A percentile compares a stretch with the other conserved stretches of the same genome.
Evolutionary conservation across 2,888 invertebrate genomes (phyloP).

Genomic region (Hirtodrosophila duncani): DNA sequence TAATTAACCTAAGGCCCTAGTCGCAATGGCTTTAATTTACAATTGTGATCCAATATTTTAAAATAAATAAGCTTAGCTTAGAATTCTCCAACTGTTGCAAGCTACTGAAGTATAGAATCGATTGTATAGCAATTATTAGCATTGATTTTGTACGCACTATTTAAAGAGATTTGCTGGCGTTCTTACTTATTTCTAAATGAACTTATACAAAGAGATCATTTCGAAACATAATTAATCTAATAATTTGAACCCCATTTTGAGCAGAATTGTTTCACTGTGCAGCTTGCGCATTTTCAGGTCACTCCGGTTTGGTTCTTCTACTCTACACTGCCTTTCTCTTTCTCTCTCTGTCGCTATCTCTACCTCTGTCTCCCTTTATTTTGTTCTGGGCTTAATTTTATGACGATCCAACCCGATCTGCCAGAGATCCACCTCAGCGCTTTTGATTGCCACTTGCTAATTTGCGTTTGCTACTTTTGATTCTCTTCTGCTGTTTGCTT

Average conservation of each 20-base stretch:
- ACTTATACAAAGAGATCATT: too few relatives aligned
- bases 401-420: constrained; percentile 11
- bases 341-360: background rate
- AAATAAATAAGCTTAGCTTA: too few relatives aligned
- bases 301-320: constrained; percentile 29
- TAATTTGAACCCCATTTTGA: background rate
- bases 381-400: constrained; percentile 3
- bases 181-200: too few relatives aligned
- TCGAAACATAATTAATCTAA: too few relatives aligned
- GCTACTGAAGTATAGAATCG: too few relatives aligned
- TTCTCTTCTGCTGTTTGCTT: constrained; percentile 1
- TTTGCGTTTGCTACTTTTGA: constrained; percentile 23
- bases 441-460: constrained; percentile 42
- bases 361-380: background rate
- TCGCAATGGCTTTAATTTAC: too few relatives aligned
- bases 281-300: background rate
- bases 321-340: constrained; percentile 30
- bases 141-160: too few relatives aligned
- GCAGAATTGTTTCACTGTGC: constrained; percentile 34
- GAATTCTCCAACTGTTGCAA: too few relatives aligned
- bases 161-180: too few relatives aligned
- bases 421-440: constrained; percentile 9
- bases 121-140: too few relatives aligned
- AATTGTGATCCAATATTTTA: too few relatives aligned
- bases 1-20: too few relatives aligned